Evolutionary conservation across 2,888 invertebrate species (phyloP).

Genomic region (Eustalomyia histrio): DNA sequence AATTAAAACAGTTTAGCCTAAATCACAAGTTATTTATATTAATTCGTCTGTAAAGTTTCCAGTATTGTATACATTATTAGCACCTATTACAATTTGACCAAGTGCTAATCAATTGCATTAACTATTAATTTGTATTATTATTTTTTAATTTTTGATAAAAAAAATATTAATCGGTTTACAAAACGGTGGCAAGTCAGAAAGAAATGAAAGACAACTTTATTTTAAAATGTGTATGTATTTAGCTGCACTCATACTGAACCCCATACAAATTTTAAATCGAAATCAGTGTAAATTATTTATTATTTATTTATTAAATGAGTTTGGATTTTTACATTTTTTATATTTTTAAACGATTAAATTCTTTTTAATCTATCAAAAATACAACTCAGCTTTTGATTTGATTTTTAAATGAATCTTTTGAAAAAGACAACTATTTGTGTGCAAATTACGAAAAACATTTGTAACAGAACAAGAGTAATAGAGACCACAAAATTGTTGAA

Average conservation of each 20-base stretch:
- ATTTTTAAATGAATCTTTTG: background rate
- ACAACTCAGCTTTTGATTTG: constrained; percentile 21
- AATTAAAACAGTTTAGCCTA: background rate
- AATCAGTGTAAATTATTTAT: no score
- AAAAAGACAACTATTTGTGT: constrained; percentile 2
- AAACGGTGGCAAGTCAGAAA: no score
- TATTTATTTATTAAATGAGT: no score
- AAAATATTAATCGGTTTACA: no score
- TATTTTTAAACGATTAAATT: background rate
- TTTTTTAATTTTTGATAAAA: no score
- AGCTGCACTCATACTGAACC: no score
- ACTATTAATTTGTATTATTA: background rate
- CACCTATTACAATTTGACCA: constrained; percentile 24
- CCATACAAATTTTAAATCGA: no score
- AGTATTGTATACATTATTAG: constrained; percentile 22
- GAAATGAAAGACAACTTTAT: no score
- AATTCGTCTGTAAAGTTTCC: constrained; percentile 27
- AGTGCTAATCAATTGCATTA: background rate
- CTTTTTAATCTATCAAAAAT: constrained; percentile 14
- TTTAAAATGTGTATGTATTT: no score
- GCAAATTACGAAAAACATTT: background rate
- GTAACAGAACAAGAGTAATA: constrained; percentile 38
- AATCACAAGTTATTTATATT: constrained; percentile 33
- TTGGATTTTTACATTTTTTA: no score
- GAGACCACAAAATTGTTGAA: constrained; percentile 9